These are phyloP conservation scores for Pyrocephalus nanus DNA, from an alignment of 2,797 vertebrate species.

Conservation along the genomic window DNA sequence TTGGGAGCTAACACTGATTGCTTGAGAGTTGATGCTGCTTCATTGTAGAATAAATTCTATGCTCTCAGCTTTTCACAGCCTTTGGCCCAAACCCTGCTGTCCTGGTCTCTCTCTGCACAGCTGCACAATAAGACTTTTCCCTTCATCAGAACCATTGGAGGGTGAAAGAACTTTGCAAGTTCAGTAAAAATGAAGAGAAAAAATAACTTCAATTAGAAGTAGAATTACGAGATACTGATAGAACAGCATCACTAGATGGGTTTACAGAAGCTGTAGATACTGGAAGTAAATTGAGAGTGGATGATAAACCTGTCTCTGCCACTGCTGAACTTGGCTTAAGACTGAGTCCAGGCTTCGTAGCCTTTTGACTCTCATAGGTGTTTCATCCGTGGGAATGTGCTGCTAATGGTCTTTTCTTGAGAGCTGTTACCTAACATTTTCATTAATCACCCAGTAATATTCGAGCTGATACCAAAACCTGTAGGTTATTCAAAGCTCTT, in stretches of 20 bases:
- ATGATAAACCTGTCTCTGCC: not conserved
- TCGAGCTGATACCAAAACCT: not conserved
- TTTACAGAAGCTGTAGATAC: not conserved
- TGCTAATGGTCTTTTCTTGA: not conserved
- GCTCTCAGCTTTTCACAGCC: not conserved
- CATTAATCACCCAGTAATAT: not conserved
- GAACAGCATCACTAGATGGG: not conserved
- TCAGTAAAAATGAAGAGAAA: not conserved
- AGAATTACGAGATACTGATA: not conserved
- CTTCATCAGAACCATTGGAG: not conserved
- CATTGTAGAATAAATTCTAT: not conserved
- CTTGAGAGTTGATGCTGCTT: not conserved
- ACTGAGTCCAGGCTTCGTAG: not conserved
- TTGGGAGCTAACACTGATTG: not conserved
- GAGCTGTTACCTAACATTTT: not conserved
- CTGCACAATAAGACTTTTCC: not conserved
- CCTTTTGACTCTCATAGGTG: not conserved
- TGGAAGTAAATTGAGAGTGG: not conserved
- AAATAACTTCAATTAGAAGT: not conserved
- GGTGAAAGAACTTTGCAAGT: not conserved
- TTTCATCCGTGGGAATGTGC: not conserved
- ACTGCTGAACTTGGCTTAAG: not conserved
- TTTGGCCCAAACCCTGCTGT: accelerated
- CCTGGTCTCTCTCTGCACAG: not conserved
- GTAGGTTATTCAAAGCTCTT: not conserved